Evolutionary conservation across 2,113 vertebrate species (phyloP), one percentile per base, ranked within the genome.

Genomic region (Stegastes partitus): DNA sequence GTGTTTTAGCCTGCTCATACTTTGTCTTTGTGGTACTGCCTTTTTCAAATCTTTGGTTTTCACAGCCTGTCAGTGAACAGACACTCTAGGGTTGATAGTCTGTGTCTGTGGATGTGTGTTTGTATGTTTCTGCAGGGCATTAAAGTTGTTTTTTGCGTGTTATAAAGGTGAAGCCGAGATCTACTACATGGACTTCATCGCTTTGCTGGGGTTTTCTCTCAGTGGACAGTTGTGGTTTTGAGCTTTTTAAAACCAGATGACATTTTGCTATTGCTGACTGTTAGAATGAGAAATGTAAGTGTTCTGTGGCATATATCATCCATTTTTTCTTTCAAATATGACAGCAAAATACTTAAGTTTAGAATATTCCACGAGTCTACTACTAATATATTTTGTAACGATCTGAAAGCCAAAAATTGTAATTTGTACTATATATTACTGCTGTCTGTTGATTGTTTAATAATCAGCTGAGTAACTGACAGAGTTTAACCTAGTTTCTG

Each of bases 11-110:
- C 42, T 61, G 25, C 62, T 73, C 39, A 66, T 51, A 63, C 12
- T 69, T 68, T 79, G 62, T 74, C 57, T 78, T 69, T 50, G 23
- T 54, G 28, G 65, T 31, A 45, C 4, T 25, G 58, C 71, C n/a
- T 83, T 86, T 82, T 83, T 50, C 34, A 81, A 79, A 71, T 49
- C 70, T 59, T 21, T 23, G 16, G 56, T 74, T 86, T 81, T 80
- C 34, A 67, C 49, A 68, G 5, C 34, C 16, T 69, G n/a, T 64
- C 78, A 26, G 63, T 70, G 61, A 77, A 39, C 45, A 80, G 54
- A 68, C 37, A 58, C 31, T 58, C 55, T 14, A 39, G 4, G 23
- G 23, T 50, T 23, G 53, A 2, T 22, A 9, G 4, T 74, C 51
- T 65, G 54, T 42, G 37, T 65, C 14, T 74, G 39, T 8, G 5